These are phyloP conservation scores for Centropyge bicolor DNA, from an alignment of 2,797 vertebrate genomes.

Conservation along the genomic window DNA sequence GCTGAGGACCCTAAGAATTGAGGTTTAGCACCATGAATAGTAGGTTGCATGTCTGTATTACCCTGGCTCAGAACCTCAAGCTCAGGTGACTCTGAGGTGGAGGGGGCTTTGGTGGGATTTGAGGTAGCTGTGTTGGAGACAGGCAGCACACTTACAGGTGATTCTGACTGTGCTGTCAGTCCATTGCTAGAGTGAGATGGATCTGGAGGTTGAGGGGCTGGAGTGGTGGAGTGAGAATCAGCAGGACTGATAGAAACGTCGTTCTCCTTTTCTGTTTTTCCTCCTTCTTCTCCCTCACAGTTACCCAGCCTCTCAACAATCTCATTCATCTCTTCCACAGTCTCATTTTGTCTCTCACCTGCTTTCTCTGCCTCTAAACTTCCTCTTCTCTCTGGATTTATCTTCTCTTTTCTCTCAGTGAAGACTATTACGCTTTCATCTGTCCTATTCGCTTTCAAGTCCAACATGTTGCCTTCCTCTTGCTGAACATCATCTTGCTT, in stretches of 20 bases:
- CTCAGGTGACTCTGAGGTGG: slow-evolving; percentile 56
- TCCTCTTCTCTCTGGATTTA: slow-evolving; percentile 31
- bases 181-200: slow-evolving; percentile 44
- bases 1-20: slow-evolving; percentile 37
- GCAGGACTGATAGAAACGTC: slow-evolving; percentile 30
- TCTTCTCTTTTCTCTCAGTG: slow-evolving; percentile 48
- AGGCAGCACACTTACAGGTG: slow-evolving; percentile 54
- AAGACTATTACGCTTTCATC: slow-evolving; percentile 48
- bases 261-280: slow-evolving; percentile 42
- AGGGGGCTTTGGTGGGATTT: slow-evolving; percentile 74
- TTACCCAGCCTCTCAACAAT: slow-evolving; percentile 34
- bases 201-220: slow-evolving; percentile 49
- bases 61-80: slow-evolving; percentile 57
- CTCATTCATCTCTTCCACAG: slow-evolving; percentile 51
- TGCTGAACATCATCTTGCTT: slow-evolving; percentile 40
- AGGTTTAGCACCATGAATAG: slow-evolving; percentile 71
- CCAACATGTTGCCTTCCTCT: slow-evolving; percentile 26
- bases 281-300: slow-evolving; percentile 27
- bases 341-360: slow-evolving; percentile 41
- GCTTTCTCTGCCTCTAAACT: slow-evolving; percentile 41
- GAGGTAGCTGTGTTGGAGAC: slow-evolving; percentile 81
- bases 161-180: slow-evolving; percentile 47
- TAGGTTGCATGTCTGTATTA: slow-evolving; percentile 62
- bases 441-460: slow-evolving; percentile 27
- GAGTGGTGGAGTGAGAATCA: slow-evolving; percentile 33